phyloP scores from a whole-genome alignment of 1,140 invertebrate species.

The Zophobas morio region DNA sequence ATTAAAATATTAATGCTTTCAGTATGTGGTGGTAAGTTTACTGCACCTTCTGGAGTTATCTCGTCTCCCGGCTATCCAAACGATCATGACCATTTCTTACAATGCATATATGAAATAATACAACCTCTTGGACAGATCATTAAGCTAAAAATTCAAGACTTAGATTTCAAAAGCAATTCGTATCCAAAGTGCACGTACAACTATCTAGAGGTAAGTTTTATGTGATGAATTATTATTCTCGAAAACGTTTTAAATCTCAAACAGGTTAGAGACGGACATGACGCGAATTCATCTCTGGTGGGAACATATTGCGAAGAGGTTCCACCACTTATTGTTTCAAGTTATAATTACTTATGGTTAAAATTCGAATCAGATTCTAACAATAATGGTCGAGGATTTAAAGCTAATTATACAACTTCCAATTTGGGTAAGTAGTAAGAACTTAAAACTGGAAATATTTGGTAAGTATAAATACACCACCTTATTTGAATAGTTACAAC shows the following conservation, averaged over 20 bases:
- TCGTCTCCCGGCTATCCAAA: slow-evolving; percentile 86
- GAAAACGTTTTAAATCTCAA: slow-evolving; percentile 57
- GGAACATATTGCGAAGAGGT: slow-evolving; percentile 77
- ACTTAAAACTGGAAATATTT: too few relatives aligned
- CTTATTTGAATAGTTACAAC: too few relatives aligned
- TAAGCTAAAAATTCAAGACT: slow-evolving; percentile 76
- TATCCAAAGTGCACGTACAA: slow-evolving; percentile 66
- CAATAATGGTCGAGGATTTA: slow-evolving; percentile 77
- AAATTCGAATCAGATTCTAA: slow-evolving; percentile 76
- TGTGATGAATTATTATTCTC: neutral
- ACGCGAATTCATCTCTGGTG: slow-evolving; percentile 77
- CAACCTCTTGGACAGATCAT: slow-evolving; percentile 76
- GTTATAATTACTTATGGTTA: slow-evolving; percentile 81
- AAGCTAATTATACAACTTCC: slow-evolving; percentile 80
- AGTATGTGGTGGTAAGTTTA: slow-evolving; percentile 79
- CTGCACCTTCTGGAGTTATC: slow-evolving; percentile 73
- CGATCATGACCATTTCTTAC: slow-evolving; percentile 61
- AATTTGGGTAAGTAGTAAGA: slow-evolving; percentile 72
- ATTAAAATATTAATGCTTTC: slow-evolving; percentile 56
- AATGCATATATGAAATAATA: slow-evolving; percentile 84
- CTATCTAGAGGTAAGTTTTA: slow-evolving; percentile 71
- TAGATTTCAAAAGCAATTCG: slow-evolving; percentile 74
- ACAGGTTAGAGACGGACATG: slow-evolving; percentile 80
- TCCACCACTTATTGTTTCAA: slow-evolving; percentile 76
- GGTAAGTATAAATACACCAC: too few relatives aligned